Base-by-base conservation (phyloP, 2,888 invertebrate species). In the Atrina japonica region DNA sequence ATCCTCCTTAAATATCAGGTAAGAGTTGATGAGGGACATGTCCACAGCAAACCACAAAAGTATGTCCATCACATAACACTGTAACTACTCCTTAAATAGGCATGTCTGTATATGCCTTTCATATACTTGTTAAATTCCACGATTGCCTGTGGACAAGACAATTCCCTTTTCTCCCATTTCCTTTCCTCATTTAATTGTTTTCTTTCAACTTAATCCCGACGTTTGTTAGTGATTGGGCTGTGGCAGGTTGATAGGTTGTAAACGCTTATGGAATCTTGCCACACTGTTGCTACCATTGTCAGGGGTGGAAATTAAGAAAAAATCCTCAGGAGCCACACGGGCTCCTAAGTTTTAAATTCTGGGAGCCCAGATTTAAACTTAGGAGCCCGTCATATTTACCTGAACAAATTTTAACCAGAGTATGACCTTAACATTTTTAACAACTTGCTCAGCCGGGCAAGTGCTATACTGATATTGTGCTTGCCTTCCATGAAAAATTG, bases 121-220 rank as follows among this genome's bases (percentile, higher is more conserved):
- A 66, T 66, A 49, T 35, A 58, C 21, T 58, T 56, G 23, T 66
- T 66, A 40, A 66, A 66, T 23, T 58, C 66, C n/a, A 66, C 58
- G 21, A 66, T 58, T 3, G 49, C 66, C 55, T 56, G 16, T 14
- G 56, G 66, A 49, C 66, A 66, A 16, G 66, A 50, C 18, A 29
- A 23, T 14, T 47, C 58, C 21, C 30, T 23, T 35, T 56, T 66
- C 47, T 18, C 58, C 66, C 58, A 56, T 30, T 58, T 66, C n/a
- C 58, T 58, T 11, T 56, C 45, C 21, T 45, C 29, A 18, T 30
- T 58, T 18, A 45, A n/a, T 16, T 58, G 30, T 58, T 49, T 66
- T 35, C 58, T 18, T 23, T 35, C 21, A 6, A 56, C 66, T 47
- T 23, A 58, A 18, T 58, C 55, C 9, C n/a, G 43, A 11, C 65